Evolutionary conservation across 2,113 vertebrate species (phyloP).

Genomic region (Corvus cornix): DNA sequence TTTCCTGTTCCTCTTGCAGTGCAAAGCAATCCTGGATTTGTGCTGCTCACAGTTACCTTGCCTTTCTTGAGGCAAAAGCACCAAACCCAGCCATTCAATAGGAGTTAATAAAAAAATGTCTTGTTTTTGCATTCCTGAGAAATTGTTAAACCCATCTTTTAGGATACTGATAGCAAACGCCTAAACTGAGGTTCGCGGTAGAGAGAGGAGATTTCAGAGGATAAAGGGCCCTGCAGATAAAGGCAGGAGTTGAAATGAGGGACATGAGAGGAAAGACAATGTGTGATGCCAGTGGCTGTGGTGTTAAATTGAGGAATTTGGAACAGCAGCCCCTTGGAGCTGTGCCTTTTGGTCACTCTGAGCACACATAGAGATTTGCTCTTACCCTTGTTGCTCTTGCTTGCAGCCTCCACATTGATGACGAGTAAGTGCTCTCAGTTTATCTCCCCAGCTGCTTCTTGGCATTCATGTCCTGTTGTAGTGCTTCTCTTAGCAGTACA

Average conservation of each 20-base stretch:
- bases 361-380: neutral
- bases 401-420: neutral
- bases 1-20: neutral
- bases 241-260: neutral
- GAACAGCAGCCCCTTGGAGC: neutral
- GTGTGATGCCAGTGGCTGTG: accelerated
- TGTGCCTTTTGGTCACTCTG: neutral
- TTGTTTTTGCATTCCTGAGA: neutral
- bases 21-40: neutral
- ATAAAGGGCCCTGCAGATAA: neutral
- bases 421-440: neutral
- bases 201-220: neutral
- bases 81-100: neutral
- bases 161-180: neutral
- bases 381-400: neutral
- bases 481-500: neutral
- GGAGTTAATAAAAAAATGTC: neutral
- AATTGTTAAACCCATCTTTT: neutral
- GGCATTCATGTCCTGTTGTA: accelerated
- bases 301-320: neutral
- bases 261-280: neutral
- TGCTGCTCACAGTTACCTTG: neutral
- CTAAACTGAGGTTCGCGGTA: neutral
- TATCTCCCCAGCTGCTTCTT: neutral
- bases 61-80: neutral